Base-by-base conservation (phyloP, 2,113 vertebrate species). In the Phrynocephalus versicolor region DNA sequence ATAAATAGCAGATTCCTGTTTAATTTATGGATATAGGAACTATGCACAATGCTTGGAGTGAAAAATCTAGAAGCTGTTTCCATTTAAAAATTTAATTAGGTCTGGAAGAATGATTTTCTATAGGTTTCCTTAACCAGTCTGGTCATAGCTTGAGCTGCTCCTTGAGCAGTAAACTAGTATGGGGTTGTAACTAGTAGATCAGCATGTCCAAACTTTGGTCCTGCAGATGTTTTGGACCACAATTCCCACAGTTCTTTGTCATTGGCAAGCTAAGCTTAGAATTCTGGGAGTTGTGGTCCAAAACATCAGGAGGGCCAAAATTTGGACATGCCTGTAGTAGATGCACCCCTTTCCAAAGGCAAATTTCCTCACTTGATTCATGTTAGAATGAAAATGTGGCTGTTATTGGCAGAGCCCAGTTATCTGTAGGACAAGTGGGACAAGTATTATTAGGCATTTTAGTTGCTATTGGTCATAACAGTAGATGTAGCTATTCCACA, bases 81-180 rank as follows among this genome's bases (percentile, higher is more conserved):
- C 41, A 78, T 85, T 85, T 91, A 83, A 88, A 79, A 83, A 88
- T 92, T 58, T 74, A 86, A 39, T 75, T 81, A 21, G 69, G 86
- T 70, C 55, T 74, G 65, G 76, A n/a, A 0, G 0, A 0, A 74
- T 64, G 37, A 74, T 15, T 37, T 14, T n/a, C n/a, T n/a, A n/a
- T n/a, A n/a, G n/a, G n/a, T n/a, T 60, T 74, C 73, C 10, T 10
- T 51, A 51, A 67, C 62, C 67, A 57, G n/a, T 70, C 65, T 85
- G 77, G 62, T 65, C 72, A 27, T 0, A 0, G 83, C 87, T 91
- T 10, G 51, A 92, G 57, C 75, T 76, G 41, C 45, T 69, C 85
- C 87, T 35, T 89, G 88, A 88, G 77, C 45, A 60, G 62, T 78
- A 82, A 90, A 82, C 81, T 86, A 81, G 41, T 82, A 71, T 57